Evolutionary conservation across 2,797 vertebrate genomes (phyloP).

Genomic region (Esox masquinongy): DNA sequence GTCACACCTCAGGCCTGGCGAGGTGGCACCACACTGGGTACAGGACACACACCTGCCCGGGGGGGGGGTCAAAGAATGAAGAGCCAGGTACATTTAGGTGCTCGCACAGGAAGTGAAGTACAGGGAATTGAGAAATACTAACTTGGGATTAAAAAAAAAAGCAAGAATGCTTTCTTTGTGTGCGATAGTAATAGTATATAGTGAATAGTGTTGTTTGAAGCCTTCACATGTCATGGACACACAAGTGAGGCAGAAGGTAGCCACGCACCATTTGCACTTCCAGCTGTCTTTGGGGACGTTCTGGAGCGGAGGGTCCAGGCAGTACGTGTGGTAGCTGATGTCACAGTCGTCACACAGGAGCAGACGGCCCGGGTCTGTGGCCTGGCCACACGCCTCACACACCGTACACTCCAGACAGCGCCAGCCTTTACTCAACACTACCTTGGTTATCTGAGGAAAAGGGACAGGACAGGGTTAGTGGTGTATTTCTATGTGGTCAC

Average conservation of each 20-base stretch:
- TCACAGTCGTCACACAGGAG: conserved; percentile 97
- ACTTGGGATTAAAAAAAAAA: background rate
- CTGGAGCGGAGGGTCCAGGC: conserved; percentile 95
- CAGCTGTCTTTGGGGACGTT: conserved; percentile 98
- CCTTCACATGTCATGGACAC: background rate
- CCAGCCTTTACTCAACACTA: conserved; percentile 98
- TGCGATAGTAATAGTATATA: background rate
- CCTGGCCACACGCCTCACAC: conserved; percentile 97
- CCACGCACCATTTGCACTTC: conserved; percentile 95
- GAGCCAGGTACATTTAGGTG: background rate
- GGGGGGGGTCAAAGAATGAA: background rate
- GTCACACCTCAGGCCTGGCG: conserved; percentile 91
- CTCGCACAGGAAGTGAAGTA: background rate
- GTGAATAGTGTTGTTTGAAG: background rate
- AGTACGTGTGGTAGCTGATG: conserved; percentile 99
- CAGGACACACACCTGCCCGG: conserved; percentile 93
- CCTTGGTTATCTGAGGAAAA: conserved; percentile 87
- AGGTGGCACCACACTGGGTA: conserved; percentile 92
- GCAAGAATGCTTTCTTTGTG: background rate
- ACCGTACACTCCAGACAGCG: conserved; percentile 97
- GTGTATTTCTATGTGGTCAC: background rate
- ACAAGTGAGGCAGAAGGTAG: background rate
- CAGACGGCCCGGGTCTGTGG: conserved; percentile 92
- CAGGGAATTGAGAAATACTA: background rate
- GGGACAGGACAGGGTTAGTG: background rate